Base-by-base conservation (phyloP, 1,140 invertebrate species). In the Drosophila albomicans region DNA sequence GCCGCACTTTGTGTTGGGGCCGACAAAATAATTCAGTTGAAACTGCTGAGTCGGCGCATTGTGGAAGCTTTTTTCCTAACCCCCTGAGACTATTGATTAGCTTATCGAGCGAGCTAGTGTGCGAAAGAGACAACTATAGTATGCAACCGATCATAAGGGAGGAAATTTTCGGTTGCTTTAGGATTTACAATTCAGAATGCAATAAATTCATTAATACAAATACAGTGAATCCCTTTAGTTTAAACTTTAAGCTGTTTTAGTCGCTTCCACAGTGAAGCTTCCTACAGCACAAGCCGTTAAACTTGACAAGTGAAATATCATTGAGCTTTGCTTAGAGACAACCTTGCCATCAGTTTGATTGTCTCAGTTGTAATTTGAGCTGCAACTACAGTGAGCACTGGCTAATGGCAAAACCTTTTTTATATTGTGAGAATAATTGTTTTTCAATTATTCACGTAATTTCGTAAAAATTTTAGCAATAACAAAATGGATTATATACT, bases 1-100 rank as follows among this genome's bases (percentile, higher is more conserved):
- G 25, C 25, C 5, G 25, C 16, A 28, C 32, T 32, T 32, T 32
- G 49, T 41, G 49, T 5, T 32, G 32, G 32, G 32, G 32, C 32
- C 32, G 6, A 38, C 7, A 10, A 38, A 35, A 35, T 15, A 64
- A 1, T 52, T 8, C 49, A 52, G n/a, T 41, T 64, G 3, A 54
- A 64, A 49, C 49, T 15, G 49, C 49, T 52, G 62, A 64, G 62
- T 41, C 35, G 51, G 30, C 51, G 51, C 51, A 15, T 5, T 35
- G 20, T 25, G 6, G n/a, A 3, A 35, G 28, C 30, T 63, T 51
- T 41, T 51, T 28, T 28, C 8, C 4, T 20, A 30, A 48, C 43
- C 35, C 35, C 35, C 35, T 3, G 41, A 20, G 16, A 35, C 6
- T 11, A 41, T 43, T 57, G 51, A 54, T 54, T 32, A 13, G 11